Percentiles rank a stretch among this genome's conserved stretches.
Conservation (phyloP, 2,113 vertebrate species). For the Sander vitreus region DNA sequence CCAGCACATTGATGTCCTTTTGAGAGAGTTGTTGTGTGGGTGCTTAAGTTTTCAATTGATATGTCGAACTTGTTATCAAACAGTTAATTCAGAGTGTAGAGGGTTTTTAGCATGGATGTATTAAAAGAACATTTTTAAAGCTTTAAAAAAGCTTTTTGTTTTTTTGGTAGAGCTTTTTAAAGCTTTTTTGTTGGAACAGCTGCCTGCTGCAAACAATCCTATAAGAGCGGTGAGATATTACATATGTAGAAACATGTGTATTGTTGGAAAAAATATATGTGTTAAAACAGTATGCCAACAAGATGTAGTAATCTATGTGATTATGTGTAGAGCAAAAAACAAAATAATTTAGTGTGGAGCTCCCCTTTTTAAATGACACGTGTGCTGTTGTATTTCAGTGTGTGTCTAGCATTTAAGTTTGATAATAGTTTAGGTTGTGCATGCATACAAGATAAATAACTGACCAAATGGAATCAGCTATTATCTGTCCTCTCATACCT, state of each 20-base stretch:
- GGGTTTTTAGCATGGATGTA: too few species aligned
- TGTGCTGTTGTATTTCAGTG: neutral
- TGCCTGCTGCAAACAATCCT: neutral
- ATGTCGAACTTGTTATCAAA: neutral
- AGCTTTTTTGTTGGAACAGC: neutral
- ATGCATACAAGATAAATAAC: neutral
- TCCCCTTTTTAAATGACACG: neutral
- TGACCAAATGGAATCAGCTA: neutral
- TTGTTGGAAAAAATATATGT: neutral
- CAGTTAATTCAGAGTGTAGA: too few species aligned
- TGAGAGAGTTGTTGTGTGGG: neutral
- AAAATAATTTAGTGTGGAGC: neutral
- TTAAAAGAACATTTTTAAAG: too few species aligned
- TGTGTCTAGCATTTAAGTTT: neutral
- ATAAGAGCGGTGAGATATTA: neutral
- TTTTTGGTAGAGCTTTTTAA: neutral
- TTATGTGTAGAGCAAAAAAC: neutral
- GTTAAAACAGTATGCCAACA: neutral
- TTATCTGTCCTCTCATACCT: neutral
- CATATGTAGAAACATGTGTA: neutral
- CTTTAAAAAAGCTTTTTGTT: too few species aligned
- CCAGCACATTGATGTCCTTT: neutral
- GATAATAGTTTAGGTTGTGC: neutral
- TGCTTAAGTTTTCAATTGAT: neutral
- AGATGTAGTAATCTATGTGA: neutral